Base-by-base conservation (phyloP, 2,113 vertebrate species). In the Myiozetetes cayanensis region DNA sequence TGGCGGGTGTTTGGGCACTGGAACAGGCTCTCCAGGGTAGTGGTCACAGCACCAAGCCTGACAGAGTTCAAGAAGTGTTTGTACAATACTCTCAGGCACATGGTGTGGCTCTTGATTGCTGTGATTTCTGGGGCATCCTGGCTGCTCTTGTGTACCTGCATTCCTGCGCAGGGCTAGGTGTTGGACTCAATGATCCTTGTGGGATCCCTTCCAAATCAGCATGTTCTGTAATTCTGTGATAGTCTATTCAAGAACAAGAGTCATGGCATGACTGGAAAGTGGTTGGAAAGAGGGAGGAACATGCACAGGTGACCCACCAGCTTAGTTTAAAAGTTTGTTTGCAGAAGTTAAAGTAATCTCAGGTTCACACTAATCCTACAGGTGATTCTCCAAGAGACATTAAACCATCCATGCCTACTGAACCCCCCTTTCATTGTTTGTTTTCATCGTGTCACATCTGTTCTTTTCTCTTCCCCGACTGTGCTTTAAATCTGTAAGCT, bases 291-390 rank as follows among this genome's bases (percentile, higher is more conserved):
- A 28, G 16, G 10, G 11, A 72, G 19, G 30, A 91, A 23, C 12
- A 24, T 1, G 21, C 0, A 0, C 25, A 46, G 30, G 10, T 67
- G 63, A 68, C 46, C 4, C 19, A 30, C 12, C 9, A 66, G 24
- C 20, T 58, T 33, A 47, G 46, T 63, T 79, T 47, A 33, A 88
- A 90, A 67, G 30, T 43, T 77, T 55, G 12, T 72, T 33, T 70
- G 11, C 24, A 70, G 27, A 70, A 62, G 12, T 58, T 44, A 75
- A 52, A 84, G 24, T 25, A 72, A 49, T 61, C 31, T 73, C 53
- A 76, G 9, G 7, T 81, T 89, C 62, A 85, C 28, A 37, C 11
- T 46, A 30, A 76, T 27, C 68, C 61, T 79, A 14, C 24, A 68
- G 33, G 58, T 44, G 39, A 58, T 63, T 71, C 39, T 52, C 44